Evolutionary conservation across 2,888 invertebrate genomes (phyloP), one percentile per base, ranked within the genome.

Genomic region (Eledone cirrhosa): DNA sequence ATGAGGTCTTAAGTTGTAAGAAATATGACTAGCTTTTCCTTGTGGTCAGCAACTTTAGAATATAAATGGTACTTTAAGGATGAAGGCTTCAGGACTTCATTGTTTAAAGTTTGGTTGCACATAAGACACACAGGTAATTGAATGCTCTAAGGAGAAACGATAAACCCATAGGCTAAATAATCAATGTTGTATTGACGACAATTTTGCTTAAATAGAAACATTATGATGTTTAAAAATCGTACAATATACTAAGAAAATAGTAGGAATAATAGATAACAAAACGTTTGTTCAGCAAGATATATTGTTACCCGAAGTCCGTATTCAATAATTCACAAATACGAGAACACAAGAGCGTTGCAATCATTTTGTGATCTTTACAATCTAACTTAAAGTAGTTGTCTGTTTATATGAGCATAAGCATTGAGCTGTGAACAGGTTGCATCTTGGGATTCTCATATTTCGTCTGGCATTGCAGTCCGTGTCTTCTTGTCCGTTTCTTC

Each of bases 181-280:
- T 65, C 65, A 65, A 65, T 65, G 2, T n/a, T n/a, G 65, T 24
- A 65, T 65, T 65, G 65, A n/a, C 65, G 65, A 65, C 65, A 65
- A 65, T 0, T 41, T 41, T 41, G 5, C 65, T 65, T 65, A 5
- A 65, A 24, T 65, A n/a, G 4, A n/a, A 8, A n/a, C 65, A 65
- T 65, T 65, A n/a, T 13, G 14, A 14, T n/a, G 65, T 65, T n/a
- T 65, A n/a, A 65, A 65, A 65, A 24, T n/a, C n/a, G n/a, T 65
- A 8, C 65, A 65, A 19, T n/a, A 65, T 4, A 4, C 22, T n/a
- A n/a, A n/a, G 65, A 22, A 65, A 65, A 65, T 65, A n/a, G n/a
- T n/a, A 65, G 65, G 4, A n/a, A 65, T n/a, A 65, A 65, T 65
- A 65, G 24, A 1, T 63, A n/a, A 63, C n/a, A 22, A 63, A 22